Evolutionary conservation across 2,888 invertebrate species (phyloP).

Genomic region (Strigamia maritima): DNA sequence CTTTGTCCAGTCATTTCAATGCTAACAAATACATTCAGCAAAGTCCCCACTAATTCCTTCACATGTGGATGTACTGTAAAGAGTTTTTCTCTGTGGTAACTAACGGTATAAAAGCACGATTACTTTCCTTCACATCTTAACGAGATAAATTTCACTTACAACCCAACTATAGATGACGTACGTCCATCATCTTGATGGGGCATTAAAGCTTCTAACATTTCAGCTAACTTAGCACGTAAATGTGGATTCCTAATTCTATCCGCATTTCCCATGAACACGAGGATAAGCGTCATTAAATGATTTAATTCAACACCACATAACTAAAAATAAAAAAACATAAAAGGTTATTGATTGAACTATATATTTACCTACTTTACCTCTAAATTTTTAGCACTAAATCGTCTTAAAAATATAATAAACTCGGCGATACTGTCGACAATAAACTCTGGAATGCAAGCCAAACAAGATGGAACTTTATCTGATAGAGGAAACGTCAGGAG

Average conservation of each 20-base stretch:
- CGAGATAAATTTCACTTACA: neutral
- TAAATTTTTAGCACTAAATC: conserved; percentile 62
- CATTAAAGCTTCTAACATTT: conserved; percentile 79
- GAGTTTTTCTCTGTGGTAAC: conserved; percentile 60
- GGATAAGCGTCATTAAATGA: conserved; percentile 61
- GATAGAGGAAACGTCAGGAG: conserved; percentile 50
- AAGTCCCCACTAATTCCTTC: conserved; percentile 68
- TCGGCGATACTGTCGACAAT: conserved; percentile 82
- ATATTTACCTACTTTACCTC: conserved; percentile 53
- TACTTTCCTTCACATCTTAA: neutral
- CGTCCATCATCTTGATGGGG: conserved; percentile 63
- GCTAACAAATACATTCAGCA: conserved; percentile 90
- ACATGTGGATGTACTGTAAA: conserved; percentile 70
- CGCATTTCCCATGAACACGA: conserved; percentile 84
- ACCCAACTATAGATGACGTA: conserved; percentile 22
- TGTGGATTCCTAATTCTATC: conserved; percentile 84
- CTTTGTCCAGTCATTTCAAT: conserved; percentile 97
- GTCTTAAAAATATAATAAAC: conserved; percentile 70
- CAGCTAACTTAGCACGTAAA: conserved; percentile 82
- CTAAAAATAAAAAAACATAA: conserved; percentile 39
- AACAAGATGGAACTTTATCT: conserved; percentile 46
- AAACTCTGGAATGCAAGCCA: conserved; percentile 81
- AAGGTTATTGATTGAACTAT: neutral
- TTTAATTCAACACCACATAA: conserved; percentile 46
- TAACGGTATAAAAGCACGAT: conserved; percentile 39